Percentiles rank a stretch among this genome's conserved stretches.
These are phyloP conservation scores for Gandaritis pyraliata DNA, from an alignment of 2,888 invertebrate genomes.

Conservation along the genomic window DNA sequence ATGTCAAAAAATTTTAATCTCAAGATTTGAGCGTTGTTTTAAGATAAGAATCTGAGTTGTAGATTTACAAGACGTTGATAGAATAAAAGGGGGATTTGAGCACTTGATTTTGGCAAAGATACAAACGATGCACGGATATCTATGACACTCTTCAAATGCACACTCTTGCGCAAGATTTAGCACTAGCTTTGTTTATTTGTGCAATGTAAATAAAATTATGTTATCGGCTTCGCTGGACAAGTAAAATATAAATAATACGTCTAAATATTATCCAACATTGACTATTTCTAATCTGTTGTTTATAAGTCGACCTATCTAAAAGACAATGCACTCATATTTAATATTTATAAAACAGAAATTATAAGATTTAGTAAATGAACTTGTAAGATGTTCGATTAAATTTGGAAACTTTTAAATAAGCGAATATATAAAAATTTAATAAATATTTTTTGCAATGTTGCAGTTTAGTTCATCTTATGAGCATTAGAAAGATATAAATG, in stretches of 20 bases:
- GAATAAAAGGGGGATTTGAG: slow-evolving; percentile 22
- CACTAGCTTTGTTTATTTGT: slow-evolving; percentile 19
- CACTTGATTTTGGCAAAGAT: slow-evolving; percentile 18
- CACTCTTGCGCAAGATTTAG: slow-evolving; percentile 39
- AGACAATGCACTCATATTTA: slow-evolving; percentile 25
- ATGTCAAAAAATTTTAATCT: too few species aligned
- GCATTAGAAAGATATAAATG: slow-evolving; percentile 23
- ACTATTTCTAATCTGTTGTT: slow-evolving; percentile 20
- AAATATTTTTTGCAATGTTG: slow-evolving; percentile 6
- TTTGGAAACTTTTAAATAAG: slow-evolving; percentile 1
- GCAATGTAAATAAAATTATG: slow-evolving; percentile 19
- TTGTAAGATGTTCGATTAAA: too few species aligned
- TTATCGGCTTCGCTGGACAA: slow-evolving; percentile 7
- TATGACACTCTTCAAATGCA: slow-evolving; percentile 49
- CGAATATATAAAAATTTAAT: slow-evolving; percentile 3
- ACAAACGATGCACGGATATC: slow-evolving; percentile 50
- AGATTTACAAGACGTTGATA: slow-evolving; percentile 23
- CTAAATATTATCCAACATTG: slow-evolving; percentile 18
- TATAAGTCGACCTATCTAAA: slow-evolving; percentile 14
- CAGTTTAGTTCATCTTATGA: slow-evolving; percentile 14
- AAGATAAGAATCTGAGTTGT: not conserved
- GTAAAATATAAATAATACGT: slow-evolving; percentile 18
- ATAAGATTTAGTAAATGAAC: too few species aligned
- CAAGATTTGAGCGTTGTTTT: too few species aligned
- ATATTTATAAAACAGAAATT: too few species aligned